These are phyloP conservation scores for Pachyramphus minor DNA, from an alignment of 2,113 vertebrate genomes.

Conservation along the genomic window DNA sequence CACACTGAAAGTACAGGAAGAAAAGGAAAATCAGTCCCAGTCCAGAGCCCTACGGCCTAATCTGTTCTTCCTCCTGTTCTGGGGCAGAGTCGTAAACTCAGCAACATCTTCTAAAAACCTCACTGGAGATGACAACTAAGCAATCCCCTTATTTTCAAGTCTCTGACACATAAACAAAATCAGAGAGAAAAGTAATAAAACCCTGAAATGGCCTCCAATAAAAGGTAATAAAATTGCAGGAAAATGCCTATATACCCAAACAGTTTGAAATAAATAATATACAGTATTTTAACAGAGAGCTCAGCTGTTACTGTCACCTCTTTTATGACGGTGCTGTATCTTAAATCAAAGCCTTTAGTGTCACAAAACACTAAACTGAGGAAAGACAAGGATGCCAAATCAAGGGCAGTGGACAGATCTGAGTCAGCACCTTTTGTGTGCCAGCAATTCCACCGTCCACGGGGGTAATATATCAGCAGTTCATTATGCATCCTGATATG, in stretches of 20 bases:
- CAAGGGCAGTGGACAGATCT: slow-evolving; percentile 50
- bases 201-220: slow-evolving; percentile 55
- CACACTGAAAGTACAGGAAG: neutral
- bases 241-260: slow-evolving; percentile 48
- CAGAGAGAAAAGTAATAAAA: slow-evolving; percentile 61
- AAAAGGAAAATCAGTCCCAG: neutral
- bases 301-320: slow-evolving; percentile 54
- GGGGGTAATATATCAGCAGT: slow-evolving; percentile 13
- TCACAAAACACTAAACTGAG: slow-evolving; percentile 36
- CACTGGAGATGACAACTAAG: slow-evolving; percentile 42
- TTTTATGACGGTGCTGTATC: slow-evolving; percentile 30
- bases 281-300: slow-evolving; percentile 49
- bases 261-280: slow-evolving; percentile 60
- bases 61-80: neutral
- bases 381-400: slow-evolving; percentile 62
- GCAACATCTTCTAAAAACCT: slow-evolving; percentile 27
- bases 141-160: slow-evolving; percentile 45
- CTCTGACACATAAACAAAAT: slow-evolving; percentile 62
- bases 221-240: slow-evolving; percentile 57
- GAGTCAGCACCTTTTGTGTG: slow-evolving; percentile 56
- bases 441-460: slow-evolving; percentile 5
- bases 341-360: slow-evolving; percentile 52
- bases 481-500: slow-evolving; percentile 10
- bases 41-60: neutral
- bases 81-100: neutral